Evolutionary conservation across 2,797 vertebrate species (phyloP).

Genomic region (Sciurus vulgaris): DNA sequence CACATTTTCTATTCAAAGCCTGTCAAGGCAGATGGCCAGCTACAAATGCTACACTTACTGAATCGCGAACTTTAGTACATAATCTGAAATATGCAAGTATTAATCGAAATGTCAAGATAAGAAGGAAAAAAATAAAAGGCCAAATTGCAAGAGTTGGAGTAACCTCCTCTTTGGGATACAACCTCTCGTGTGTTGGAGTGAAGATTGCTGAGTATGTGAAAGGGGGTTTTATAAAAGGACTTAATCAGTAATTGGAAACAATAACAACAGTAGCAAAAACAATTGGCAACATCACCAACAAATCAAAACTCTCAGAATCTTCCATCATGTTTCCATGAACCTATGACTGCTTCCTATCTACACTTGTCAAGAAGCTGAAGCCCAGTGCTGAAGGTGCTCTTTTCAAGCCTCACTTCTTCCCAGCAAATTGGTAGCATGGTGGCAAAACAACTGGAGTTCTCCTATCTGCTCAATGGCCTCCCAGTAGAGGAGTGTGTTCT

Average conservation of each 20-base stretch:
- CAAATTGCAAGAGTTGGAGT: conserved; percentile 42
- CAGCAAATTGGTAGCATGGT: background rate
- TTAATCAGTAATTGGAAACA: background rate
- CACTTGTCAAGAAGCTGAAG: background rate
- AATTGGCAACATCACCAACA: background rate
- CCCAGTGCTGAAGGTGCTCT: background rate
- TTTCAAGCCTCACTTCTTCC: background rate
- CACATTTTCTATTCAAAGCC: conserved; percentile 84
- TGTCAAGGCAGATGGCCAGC: conserved; percentile 83
- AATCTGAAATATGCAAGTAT: conserved; percentile 85
- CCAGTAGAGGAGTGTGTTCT: background rate
- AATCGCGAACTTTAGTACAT: conserved; percentile 85
- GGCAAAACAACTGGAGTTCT: background rate
- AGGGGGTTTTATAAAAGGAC: background rate
- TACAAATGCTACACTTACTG: conserved; percentile 86
- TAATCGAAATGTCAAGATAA: conserved; percentile 85
- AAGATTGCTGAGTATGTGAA: background rate
- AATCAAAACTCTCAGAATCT: conserved; percentile 36
- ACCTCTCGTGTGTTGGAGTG: conserved; percentile 19
- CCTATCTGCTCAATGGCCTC: background rate
- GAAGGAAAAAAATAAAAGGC: conserved; percentile 60
- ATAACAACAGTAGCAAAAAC: background rate
- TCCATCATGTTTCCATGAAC: background rate
- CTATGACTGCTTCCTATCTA: background rate
- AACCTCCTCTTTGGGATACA: conserved; percentile 38